A percentile compares a stretch with the other conserved stretches of the same genome.
Conservation (phyloP, 2,113 vertebrate species). For the Carollia perspicillata region DNA sequence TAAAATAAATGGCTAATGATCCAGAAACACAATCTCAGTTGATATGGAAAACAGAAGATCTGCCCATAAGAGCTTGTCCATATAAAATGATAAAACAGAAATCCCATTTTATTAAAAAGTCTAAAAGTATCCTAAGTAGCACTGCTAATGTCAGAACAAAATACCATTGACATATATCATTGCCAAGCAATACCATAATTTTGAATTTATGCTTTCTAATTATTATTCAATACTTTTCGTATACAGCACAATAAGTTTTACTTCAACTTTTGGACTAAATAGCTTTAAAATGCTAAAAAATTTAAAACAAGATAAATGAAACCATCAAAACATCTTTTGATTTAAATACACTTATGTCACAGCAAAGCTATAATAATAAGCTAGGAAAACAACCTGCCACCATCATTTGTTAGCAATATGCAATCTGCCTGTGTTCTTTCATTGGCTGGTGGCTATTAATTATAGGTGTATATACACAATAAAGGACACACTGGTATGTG, state of each 20-base stretch:
- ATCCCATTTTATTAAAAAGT: conserved; percentile 10
- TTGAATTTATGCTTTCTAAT: background rate
- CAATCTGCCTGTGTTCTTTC: background rate
- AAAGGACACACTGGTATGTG: background rate
- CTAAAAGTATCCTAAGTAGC: background rate
- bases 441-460: background rate
- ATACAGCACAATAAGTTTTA: background rate
- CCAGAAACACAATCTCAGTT: background rate
- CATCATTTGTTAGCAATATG: background rate
- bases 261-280: background rate
- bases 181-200: conserved; percentile 15
- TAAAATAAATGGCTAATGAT: background rate
- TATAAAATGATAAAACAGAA: background rate
- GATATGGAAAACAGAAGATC: background rate
- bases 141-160: background rate
- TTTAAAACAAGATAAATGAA: conserved; percentile 7
- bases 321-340: background rate
- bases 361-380: background rate
- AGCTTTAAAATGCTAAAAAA: conserved; percentile 17
- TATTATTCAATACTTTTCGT: conserved; percentile 23
- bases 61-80: background rate
- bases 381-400: background rate
- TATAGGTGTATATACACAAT: background rate
- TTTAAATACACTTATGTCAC: background rate
- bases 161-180: background rate